These are phyloP conservation scores for Lithophane ornitopus DNA, from an alignment of 2,888 invertebrate genomes.

Conservation along the genomic window DNA sequence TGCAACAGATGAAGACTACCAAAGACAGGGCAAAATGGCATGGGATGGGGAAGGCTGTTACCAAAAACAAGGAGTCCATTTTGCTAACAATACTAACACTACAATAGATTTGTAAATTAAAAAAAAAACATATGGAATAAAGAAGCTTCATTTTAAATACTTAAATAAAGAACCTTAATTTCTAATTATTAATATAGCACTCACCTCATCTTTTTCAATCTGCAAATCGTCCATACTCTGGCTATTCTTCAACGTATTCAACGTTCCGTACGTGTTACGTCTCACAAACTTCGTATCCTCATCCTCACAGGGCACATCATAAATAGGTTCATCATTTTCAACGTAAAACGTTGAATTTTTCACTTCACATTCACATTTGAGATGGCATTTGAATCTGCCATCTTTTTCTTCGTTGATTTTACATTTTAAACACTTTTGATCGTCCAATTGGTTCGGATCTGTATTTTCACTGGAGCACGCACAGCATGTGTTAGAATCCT, in stretches of 20 bases:
- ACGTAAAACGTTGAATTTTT: constrained; percentile 81
- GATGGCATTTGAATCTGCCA: constrained; percentile 83
- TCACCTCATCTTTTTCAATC: constrained; percentile 71
- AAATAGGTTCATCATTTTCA: constrained; percentile 89
- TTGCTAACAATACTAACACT: no score
- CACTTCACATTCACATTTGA: constrained; percentile 80
- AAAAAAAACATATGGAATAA: neutral
- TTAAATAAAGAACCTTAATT: no score
- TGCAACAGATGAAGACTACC: neutral
- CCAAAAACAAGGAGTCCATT: neutral
- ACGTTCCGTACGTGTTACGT: constrained; percentile 76
- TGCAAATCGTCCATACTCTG: constrained; percentile 81
- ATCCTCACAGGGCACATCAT: constrained; percentile 90
- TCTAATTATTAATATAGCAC: constrained; percentile 53
- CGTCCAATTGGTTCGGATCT: constrained; percentile 52
- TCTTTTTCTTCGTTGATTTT: constrained; percentile 75
- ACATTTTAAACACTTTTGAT: constrained; percentile 77
- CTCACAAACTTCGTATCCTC: constrained; percentile 53
- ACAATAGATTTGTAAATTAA: neutral
- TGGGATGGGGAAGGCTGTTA: neutral
- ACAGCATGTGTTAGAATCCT: constrained; percentile 69
- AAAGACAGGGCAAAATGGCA: neutral
- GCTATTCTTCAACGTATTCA: constrained; percentile 77
- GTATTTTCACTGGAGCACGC: constrained; percentile 76
- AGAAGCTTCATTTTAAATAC: no score